phyloP scores from a whole-genome alignment of 2,113 vertebrate genomes.

The Myotis yumanensis region DNA sequence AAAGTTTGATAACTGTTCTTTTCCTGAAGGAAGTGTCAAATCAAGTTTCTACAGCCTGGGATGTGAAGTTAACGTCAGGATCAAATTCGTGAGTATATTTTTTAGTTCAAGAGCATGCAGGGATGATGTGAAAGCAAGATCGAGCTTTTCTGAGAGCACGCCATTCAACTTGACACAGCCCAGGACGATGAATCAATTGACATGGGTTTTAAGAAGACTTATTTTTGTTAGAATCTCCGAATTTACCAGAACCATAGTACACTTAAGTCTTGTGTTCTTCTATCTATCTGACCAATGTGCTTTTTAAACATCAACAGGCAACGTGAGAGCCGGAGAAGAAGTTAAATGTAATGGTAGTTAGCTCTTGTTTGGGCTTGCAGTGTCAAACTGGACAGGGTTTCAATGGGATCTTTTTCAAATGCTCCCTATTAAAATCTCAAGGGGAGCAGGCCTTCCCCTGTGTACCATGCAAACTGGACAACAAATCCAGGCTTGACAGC shows the following conservation, averaged over 20 bases:
- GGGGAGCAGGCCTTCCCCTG: not conserved
- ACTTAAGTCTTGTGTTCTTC: not conserved
- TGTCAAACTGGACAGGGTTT: not conserved
- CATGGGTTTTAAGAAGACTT: not conserved
- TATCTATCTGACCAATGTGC: not conserved
- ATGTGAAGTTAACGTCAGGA: not conserved
- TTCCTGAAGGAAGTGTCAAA: not conserved
- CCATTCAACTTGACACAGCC: not conserved
- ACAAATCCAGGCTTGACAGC: not conserved
- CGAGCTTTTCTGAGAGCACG: not conserved
- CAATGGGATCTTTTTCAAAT: accelerated
- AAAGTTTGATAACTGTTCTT: not conserved
- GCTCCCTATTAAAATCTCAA: not conserved
- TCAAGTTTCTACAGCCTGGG: not conserved
- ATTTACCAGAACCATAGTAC: not conserved
- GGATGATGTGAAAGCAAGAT: not conserved
- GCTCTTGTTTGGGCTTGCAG: not conserved
- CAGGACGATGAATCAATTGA: not conserved
- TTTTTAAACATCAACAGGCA: not conserved
- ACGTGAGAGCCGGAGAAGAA: accelerated
- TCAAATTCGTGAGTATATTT: not conserved
- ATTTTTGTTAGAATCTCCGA: not conserved
- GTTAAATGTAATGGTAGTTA: accelerated
- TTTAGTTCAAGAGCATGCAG: not conserved
- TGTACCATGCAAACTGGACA: not conserved